phyloP scores from a whole-genome alignment of 2,888 invertebrate species.

The Cantharis lateralis region DNA sequence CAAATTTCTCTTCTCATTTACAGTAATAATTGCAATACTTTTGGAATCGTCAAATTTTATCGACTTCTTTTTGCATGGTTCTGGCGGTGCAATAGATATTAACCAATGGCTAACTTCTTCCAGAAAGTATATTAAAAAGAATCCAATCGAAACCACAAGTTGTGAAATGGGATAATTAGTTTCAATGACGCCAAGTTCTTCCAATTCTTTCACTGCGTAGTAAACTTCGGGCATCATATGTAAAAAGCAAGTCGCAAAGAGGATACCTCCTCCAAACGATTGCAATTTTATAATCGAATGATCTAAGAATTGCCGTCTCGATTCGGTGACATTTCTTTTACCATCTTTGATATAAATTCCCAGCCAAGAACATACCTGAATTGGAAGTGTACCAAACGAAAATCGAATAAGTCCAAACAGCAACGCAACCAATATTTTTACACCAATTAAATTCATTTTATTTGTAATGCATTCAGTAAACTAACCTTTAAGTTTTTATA shows the following conservation, averaged over 20 bases:
- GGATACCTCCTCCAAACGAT: conserved; percentile 77
- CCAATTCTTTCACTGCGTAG: conserved; percentile 53
- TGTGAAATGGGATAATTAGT: conserved; percentile 57
- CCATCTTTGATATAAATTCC: conserved; percentile 48
- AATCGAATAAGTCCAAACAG: conserved; percentile 57
- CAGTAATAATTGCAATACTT: background rate
- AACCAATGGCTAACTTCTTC: conserved; percentile 71
- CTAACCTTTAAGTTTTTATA: background rate
- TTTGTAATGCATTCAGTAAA: background rate
- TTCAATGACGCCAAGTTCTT: conserved; percentile 62
- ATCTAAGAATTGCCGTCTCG: conserved; percentile 47
- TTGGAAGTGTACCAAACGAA: conserved; percentile 58
- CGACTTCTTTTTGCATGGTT: conserved; percentile 21
- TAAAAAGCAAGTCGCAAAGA: conserved; percentile 74
- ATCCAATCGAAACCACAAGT: conserved; percentile 69
- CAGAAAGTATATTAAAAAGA: conserved; percentile 71
- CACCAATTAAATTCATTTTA: conserved; percentile 52
- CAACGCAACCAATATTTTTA: conserved; percentile 58
- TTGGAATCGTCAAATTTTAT: background rate
- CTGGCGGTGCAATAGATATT: conserved; percentile 43
- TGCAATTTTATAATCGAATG: conserved; percentile 52
- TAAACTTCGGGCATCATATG: conserved; percentile 84
- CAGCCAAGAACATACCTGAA: conserved; percentile 55
- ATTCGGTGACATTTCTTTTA: conserved; percentile 45
- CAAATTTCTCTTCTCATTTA: background rate